Evolutionary conservation across 1,140 invertebrate genomes (phyloP).

Genomic region (Drosophila takahashii): DNA sequence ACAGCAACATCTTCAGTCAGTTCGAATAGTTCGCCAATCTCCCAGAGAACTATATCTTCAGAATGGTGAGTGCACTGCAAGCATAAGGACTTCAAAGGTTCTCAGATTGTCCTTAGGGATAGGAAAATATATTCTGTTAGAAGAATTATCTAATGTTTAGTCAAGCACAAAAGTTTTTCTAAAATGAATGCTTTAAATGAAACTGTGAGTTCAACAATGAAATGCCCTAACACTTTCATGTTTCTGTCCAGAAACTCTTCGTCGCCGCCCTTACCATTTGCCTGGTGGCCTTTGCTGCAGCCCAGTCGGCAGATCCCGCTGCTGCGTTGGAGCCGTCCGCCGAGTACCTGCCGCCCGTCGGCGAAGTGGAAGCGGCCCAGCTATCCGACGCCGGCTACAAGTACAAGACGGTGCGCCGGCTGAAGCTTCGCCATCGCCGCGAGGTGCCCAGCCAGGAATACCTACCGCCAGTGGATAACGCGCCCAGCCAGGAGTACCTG

Average conservation of each 20-base stretch:
- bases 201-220: neutral
- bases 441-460: conserved; percentile 50
- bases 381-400: conserved; percentile 53
- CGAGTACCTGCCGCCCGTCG: conserved; percentile 1
- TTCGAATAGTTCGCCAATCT: conserved; percentile 33
- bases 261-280: conserved; percentile 54
- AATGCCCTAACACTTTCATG: neutral
- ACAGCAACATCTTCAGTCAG: conserved; percentile 64
- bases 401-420: conserved; percentile 67
- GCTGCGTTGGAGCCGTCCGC: conserved; percentile 48
- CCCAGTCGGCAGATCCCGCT: conserved; percentile 44
- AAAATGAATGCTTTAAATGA: neutral
- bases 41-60: conserved; percentile 47
- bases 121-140: neutral
- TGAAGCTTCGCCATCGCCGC: conserved; percentile 65
- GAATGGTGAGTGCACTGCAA: conserved; percentile 51
- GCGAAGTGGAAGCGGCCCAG: neutral
- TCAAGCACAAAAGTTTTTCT: neutral
- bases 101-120: neutral
- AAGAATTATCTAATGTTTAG: too few relatives aligned
- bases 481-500: conserved; percentile 8
- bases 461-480: conserved; percentile 61
- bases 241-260: conserved; percentile 59
- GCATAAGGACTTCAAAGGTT: too few relatives aligned
- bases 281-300: conserved; percentile 54